Evolutionary conservation across 2,113 vertebrate genomes (phyloP).

Genomic region (Laterallus jamaicensis): DNA sequence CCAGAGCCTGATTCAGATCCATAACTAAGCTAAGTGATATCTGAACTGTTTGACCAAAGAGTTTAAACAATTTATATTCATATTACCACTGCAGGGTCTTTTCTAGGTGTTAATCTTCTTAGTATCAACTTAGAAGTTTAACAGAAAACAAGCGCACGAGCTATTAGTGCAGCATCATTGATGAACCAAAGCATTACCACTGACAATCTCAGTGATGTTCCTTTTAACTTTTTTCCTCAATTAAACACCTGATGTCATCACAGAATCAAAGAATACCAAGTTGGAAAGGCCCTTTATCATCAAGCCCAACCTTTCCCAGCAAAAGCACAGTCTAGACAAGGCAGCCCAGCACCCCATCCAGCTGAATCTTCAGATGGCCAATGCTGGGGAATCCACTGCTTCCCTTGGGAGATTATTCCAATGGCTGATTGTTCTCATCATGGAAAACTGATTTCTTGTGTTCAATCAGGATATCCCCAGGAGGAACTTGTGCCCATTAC

Average conservation of each 20-base stretch:
- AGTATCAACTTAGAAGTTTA: rapidly evolving
- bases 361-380: too few relatives aligned
- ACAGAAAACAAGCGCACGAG: background rate
- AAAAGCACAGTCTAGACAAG: background rate
- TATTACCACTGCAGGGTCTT: background rate
- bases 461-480: too few relatives aligned
- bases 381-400: too few relatives aligned
- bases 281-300: background rate
- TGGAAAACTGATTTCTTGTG: too few relatives aligned
- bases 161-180: background rate
- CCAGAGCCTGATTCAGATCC: background rate
- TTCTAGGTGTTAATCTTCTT: background rate
- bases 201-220: background rate
- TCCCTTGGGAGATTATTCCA: too few relatives aligned
- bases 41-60: background rate
- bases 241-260: background rate
- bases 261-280: background rate
- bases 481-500: too few relatives aligned
- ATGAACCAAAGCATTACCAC: background rate
- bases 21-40: background rate
- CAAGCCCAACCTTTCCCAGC: background rate
- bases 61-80: background rate
- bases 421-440: too few relatives aligned
- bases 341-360: too few relatives aligned
- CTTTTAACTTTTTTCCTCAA: background rate